Conservation (phyloP, 2,797 vertebrate genomes). For the Cebuella pygmaea region DNA sequence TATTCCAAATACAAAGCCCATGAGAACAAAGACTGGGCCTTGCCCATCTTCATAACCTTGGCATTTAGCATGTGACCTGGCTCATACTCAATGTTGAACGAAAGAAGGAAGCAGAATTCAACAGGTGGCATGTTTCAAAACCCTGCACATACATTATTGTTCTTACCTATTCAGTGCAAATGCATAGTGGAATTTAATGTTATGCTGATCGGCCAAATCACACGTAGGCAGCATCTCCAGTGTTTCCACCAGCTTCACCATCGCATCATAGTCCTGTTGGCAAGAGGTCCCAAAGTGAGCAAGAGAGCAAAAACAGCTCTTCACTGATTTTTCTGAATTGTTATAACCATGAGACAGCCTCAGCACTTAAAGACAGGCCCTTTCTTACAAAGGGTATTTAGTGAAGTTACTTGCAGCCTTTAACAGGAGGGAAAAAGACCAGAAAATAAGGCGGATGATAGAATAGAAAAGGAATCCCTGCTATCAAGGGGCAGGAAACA, state of each 20-base stretch:
- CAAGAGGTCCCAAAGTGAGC: constrained; percentile 48
- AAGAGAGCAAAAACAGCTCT: not conserved
- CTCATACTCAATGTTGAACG: not conserved
- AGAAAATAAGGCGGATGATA: not conserved
- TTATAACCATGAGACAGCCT: constrained; percentile 9
- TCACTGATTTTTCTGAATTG: not conserved
- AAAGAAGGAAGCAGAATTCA: constrained; percentile 45
- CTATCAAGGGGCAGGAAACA: not conserved
- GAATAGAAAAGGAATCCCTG: constrained; percentile 1
- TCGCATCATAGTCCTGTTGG: constrained; percentile 95
- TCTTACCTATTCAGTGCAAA: constrained; percentile 96
- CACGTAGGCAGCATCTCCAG: constrained; percentile 95
- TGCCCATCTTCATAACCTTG: not conserved
- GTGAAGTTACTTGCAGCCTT: not conserved
- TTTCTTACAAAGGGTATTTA: not conserved
- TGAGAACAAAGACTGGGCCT: not conserved
- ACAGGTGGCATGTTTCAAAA: not conserved
- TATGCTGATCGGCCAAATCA: constrained; percentile 94
- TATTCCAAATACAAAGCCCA: constrained; percentile 16
- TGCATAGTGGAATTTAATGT: constrained; percentile 97
- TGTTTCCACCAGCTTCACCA: constrained; percentile 98
- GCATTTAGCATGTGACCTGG: not conserved
- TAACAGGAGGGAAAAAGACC: not conserved
- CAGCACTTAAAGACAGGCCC: constrained; percentile 1
- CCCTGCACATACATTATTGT: not conserved